phyloP scores from a whole-genome alignment of 2,888 invertebrate species.

The Mesopsocus fuscifrons region DNA sequence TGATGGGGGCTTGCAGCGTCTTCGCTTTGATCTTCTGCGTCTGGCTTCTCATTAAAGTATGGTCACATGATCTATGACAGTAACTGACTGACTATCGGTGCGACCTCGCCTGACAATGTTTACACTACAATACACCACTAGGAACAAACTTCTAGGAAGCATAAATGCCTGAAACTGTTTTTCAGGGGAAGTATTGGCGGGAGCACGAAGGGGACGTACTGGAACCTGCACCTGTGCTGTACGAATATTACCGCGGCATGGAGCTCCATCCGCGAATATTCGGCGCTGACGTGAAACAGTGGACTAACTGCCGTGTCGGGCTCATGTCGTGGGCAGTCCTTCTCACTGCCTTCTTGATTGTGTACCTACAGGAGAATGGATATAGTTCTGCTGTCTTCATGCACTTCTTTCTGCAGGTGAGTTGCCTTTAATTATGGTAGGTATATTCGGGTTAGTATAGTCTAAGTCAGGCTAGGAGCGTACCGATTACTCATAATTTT shows the following conservation, averaged over 20 bases:
- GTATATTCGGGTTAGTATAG: neutral
- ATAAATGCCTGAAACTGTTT: no score
- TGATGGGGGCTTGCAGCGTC: conserved; percentile 26
- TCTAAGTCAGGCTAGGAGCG: no score
- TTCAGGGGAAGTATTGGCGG: conserved; percentile 7
- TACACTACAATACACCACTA: no score
- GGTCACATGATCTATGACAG: neutral
- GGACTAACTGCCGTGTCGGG: conserved; percentile 24
- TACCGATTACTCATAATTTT: no score
- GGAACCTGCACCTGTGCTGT: conserved; percentile 20
- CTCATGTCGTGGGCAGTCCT: conserved; percentile 23
- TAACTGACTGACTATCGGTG: neutral
- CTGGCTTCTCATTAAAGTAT: conserved; percentile 12
- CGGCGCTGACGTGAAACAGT: conserved; percentile 25
- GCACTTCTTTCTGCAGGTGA: conserved; percentile 22
- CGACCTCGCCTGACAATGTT: neutral
- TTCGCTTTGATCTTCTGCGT: conserved; percentile 20
- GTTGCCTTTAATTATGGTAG: neutral
- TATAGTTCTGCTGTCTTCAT: conserved; percentile 21
- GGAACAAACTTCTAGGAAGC: no score
- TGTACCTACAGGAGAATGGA: conserved; percentile 19
- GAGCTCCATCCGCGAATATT: conserved; percentile 32
- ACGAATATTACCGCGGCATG: conserved; percentile 36
- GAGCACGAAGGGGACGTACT: conserved; percentile 12
- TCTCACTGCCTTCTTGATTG: conserved; percentile 23